These are phyloP conservation scores for Eupeodes corollae DNA, from an alignment of 1,140 invertebrate genomes.

Conservation along the genomic window DNA sequence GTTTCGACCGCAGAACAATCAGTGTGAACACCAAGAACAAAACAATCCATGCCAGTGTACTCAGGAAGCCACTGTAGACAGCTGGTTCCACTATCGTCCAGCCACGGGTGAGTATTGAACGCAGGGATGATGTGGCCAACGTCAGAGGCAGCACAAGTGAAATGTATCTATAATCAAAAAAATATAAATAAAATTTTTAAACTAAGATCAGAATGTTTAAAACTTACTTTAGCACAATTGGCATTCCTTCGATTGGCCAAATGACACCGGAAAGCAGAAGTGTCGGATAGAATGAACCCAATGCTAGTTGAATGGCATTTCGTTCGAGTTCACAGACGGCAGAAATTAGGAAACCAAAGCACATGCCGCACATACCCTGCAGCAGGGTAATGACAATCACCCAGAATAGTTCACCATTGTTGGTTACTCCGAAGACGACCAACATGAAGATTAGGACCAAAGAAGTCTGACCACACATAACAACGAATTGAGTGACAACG, in stretches of 20 bases:
- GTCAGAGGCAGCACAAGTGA: conserved; percentile 80
- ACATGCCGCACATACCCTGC: conserved; percentile 88
- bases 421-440: conserved; percentile 74
- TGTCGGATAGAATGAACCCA: conserved; percentile 91
- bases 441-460: conserved; percentile 84
- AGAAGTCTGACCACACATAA: conserved; percentile 84
- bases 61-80: conserved; percentile 80
- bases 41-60: conserved; percentile 78
- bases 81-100: conserved; percentile 71
- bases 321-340: conserved; percentile 83
- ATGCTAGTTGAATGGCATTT: conserved; percentile 84
- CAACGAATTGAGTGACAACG: conserved; percentile 83
- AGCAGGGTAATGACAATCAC: conserved; percentile 76
- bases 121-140: conserved; percentile 76
- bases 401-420: conserved; percentile 70
- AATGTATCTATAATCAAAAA: conserved; percentile 54
- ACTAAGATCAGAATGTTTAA: neutral
- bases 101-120: conserved; percentile 79
- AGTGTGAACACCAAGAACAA: conserved; percentile 75
- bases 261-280: conserved; percentile 83
- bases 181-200: neutral
- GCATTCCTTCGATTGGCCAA: conserved; percentile 84
- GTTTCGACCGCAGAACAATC: conserved; percentile 65
- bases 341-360: conserved; percentile 88
- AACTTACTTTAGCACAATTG: conserved; percentile 52